Base-by-base conservation (phyloP, 1,140 invertebrate genomes). In the Musca domestica region DNA sequence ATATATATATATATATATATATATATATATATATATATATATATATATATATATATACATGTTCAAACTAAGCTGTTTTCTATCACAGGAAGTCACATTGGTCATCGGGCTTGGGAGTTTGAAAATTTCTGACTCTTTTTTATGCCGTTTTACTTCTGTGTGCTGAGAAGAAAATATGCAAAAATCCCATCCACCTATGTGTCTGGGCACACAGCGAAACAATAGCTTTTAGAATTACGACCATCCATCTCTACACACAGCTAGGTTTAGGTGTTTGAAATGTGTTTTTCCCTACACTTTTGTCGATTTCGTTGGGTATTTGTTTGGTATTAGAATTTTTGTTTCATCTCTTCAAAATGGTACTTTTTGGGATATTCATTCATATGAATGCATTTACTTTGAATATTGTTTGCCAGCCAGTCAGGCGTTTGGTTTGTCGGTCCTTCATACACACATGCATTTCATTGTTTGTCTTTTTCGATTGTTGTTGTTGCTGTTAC, bases 161-260 rank as follows among this genome's bases (percentile, higher is more conserved):
- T 56, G 51, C 2, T 23, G 15, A 27, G 10, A 27, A 27, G n/a
- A 27, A 56, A 56, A 56, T 56, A 56, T 56, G 52, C 52, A 56
- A 56, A 56, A 56, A 27, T 56, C 22, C 22, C 5, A n/a, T 30
- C 22, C 12, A 27, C 0, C 14, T 56, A 25, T 22, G n/a, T n/a
- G n/a, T n/a, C n/a, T n/a, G n/a, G n/a, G n/a, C 49, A 51, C 17
- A 51, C 49, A 56, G 2, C 34, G 10, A 7, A 10, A 54, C 19
- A 23, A 56, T 27, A 56, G 23, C 12, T 27, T n/a, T 27, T 56
- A 14, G 52, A 56, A 56, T 56, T 15, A 9, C 34, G 48, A 4
- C 17, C 4, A 51, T n/a, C 48, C 20, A 20, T 19, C n/a, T 6
- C 20, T 12, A 0, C 9, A 51, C 20, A 4, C 48, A 51, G 9